phyloP scores from a whole-genome alignment of 2,797 vertebrate genomes.

The Sphenopsis melanotis region DNA sequence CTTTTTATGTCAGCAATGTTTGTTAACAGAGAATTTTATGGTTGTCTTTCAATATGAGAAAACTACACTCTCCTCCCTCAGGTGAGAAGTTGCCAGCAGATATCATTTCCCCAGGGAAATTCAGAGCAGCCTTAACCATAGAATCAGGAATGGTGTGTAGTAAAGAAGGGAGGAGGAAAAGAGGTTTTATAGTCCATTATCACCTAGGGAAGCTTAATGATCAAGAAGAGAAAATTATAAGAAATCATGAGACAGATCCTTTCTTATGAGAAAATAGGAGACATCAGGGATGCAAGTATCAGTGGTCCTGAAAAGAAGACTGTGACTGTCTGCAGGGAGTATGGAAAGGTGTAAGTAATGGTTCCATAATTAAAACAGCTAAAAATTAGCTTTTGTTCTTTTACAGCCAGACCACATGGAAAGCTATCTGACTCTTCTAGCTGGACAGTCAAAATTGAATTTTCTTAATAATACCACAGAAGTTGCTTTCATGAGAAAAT shows the following conservation, averaged over 20 bases:
- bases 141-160: background rate
- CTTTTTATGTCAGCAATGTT: background rate
- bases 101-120: background rate
- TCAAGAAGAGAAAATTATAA: background rate
- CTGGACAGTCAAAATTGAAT: background rate
- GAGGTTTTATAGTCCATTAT: background rate
- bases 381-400: background rate
- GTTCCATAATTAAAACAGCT: background rate
- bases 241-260: background rate
- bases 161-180: background rate
- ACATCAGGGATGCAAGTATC: background rate
- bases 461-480: background rate
- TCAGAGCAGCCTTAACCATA: background rate
- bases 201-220: background rate
- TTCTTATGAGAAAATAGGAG: background rate
- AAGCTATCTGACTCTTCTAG: background rate
- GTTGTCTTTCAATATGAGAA: background rate
- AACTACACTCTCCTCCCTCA: background rate
- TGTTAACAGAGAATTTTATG: background rate
- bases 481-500: background rate
- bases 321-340: background rate
- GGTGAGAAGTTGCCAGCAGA: background rate
- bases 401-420: background rate
- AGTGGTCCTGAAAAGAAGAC: background rate
- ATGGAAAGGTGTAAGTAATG: background rate